A percentile compares a stretch with the other conserved stretches of the same genome.
Evolutionary conservation across 2,797 vertebrate species (phyloP).

Genomic region (Somateria mollissima): DNA sequence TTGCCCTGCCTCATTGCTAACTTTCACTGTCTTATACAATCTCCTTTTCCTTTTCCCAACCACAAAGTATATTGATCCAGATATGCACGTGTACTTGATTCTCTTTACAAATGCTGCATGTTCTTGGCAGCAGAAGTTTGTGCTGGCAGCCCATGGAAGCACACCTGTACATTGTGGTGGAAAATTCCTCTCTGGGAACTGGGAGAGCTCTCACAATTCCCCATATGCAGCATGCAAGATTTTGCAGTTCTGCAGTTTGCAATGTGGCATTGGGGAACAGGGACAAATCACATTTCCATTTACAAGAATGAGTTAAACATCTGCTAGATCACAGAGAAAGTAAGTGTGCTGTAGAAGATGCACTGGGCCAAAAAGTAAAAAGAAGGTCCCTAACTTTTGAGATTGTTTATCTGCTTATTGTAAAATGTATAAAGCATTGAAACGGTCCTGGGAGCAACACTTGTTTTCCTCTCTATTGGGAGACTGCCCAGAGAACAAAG

Average conservation of each 20-base stretch:
- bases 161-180: accelerated
- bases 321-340: not conserved
- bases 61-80: not conserved
- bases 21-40: accelerated
- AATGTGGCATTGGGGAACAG: not conserved
- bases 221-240: accelerated
- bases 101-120: not conserved
- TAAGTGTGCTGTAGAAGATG: accelerated
- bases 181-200: not conserved
- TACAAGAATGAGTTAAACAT: not conserved
- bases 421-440: not conserved
- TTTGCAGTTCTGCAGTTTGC: not conserved
- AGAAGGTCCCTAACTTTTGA: not conserved
- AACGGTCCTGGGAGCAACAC: not conserved
- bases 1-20: not conserved
- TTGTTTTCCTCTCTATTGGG: not conserved
- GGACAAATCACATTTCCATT: accelerated
- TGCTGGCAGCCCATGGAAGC: accelerated
- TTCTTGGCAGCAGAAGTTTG: not conserved
- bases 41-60: not conserved
- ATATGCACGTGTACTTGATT: not conserved
- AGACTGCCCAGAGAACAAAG: not conserved
- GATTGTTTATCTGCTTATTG: not conserved
- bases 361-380: not conserved
- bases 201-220: not conserved